These are phyloP conservation scores for Montifringilla adamsi DNA, from an alignment of 2,113 vertebrate species.

Conservation along the genomic window DNA sequence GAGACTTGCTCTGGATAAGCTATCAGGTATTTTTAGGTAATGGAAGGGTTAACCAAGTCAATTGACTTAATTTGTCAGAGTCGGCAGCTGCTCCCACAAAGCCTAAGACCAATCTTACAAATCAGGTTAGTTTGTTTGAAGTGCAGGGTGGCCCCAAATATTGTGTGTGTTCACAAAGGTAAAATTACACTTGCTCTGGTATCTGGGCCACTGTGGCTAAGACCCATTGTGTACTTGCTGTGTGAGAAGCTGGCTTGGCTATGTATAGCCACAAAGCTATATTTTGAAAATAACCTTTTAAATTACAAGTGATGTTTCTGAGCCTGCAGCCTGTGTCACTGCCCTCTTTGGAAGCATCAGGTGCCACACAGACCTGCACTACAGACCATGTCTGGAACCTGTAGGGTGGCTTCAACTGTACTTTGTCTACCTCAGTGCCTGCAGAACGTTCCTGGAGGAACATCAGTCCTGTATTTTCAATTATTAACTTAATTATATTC, in stretches of 20 bases:
- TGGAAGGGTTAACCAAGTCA: background rate
- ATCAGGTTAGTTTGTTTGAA: background rate
- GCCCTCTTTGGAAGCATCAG: background rate
- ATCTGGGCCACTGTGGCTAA: background rate
- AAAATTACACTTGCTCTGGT: background rate
- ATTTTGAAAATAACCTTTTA: conserved; percentile 20
- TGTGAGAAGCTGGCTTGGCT: background rate
- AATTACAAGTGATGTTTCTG: background rate
- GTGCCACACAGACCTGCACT: background rate
- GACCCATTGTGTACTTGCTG: background rate
- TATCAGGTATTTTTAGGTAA: background rate
- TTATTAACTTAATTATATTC: background rate
- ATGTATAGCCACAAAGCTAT: background rate
- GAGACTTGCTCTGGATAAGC: background rate
- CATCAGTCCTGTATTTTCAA: background rate
- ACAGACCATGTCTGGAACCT: background rate
- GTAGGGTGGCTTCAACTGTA: background rate
- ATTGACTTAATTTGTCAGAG: background rate
- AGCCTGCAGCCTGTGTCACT: background rate
- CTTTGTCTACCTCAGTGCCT: background rate
- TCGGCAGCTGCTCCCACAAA: background rate
- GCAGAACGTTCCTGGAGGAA: background rate
- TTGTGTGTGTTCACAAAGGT: background rate
- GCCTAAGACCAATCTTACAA: background rate
- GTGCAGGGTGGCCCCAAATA: background rate